These are phyloP conservation scores for Toxotes lorentzi DNA, from an alignment of 2,797 vertebrate species.

Conservation along the genomic window DNA sequence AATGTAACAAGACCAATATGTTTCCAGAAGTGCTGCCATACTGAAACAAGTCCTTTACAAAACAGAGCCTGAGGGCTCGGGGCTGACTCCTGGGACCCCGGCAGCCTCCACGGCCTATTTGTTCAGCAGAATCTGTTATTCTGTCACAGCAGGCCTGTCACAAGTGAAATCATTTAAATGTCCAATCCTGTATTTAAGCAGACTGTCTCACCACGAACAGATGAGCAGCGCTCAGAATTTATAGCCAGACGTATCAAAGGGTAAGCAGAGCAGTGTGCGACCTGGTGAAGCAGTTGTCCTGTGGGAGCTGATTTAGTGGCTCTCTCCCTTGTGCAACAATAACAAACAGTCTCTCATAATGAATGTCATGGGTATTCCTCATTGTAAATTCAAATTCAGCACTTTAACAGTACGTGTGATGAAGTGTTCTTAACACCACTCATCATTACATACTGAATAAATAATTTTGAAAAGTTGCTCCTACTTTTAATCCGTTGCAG, in stretches of 20 bases:
- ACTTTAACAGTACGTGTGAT: conserved; percentile 56
- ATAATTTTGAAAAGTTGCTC: conserved; percentile 35
- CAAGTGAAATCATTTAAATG: conserved; percentile 87
- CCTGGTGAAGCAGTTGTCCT: conserved; percentile 81
- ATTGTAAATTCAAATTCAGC: conserved; percentile 80
- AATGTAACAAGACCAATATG: conserved; percentile 89
- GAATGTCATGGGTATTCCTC: conserved; percentile 80
- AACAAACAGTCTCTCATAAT: conserved; percentile 78
- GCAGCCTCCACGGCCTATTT: conserved; percentile 86
- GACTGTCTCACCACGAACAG: conserved; percentile 83
- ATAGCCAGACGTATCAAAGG: conserved; percentile 78
- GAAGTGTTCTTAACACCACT: conserved; percentile 57
- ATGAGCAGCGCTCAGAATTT: conserved; percentile 82
- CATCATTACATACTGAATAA: conserved; percentile 57
- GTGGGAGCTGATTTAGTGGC: conserved; percentile 82
- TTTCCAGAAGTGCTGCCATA: conserved; percentile 86
- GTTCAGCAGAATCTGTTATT: conserved; percentile 87
- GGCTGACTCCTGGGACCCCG: conserved; percentile 82
- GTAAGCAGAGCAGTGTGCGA: conserved; percentile 79
- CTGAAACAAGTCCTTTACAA: conserved; percentile 87
- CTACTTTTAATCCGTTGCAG: conserved; percentile 36
- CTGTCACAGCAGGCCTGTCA: conserved; percentile 87
- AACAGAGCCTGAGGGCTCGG: conserved; percentile 83
- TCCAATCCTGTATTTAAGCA: conserved; percentile 88
- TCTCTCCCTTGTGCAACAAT: conserved; percentile 77